Conservation (phyloP, 2,113 vertebrate genomes). For the Sula dactylatra region DNA sequence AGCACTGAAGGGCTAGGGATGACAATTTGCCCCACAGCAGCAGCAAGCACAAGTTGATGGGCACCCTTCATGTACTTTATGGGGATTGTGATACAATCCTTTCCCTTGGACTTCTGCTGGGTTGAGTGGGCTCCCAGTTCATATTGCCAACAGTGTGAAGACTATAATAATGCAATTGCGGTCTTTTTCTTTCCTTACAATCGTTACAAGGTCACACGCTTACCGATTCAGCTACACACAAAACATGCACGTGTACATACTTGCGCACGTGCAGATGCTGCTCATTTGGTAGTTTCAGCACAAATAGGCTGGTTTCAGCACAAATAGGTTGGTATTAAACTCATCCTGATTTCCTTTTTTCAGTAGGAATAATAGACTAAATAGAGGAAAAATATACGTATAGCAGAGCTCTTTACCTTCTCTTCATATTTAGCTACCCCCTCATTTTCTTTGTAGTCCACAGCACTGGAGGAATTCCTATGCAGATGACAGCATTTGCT, state of each 20-base stretch:
- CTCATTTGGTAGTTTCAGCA: background rate
- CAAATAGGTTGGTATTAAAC: background rate
- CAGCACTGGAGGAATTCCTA: background rate
- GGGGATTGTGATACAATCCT: background rate
- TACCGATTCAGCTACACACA: background rate
- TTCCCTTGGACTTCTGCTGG: background rate
- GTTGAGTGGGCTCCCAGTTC: background rate
- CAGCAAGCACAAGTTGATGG: background rate
- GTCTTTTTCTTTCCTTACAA: background rate
- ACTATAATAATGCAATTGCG: background rate
- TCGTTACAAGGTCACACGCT: accelerated
- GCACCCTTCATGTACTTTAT: background rate
- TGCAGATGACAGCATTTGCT: background rate
- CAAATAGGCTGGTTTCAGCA: background rate
- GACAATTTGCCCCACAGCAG: background rate
- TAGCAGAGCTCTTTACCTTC: background rate
- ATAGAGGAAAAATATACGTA: background rate
- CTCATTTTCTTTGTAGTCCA: background rate
- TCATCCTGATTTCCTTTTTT: background rate
- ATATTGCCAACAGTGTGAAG: background rate
- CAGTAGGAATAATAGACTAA: background rate
- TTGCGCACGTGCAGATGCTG: background rate
- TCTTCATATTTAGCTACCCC: background rate
- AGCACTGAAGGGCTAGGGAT: background rate
- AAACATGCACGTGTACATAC: background rate